phyloP scores from a whole-genome alignment of 2,113 vertebrate genomes.

The Scalopus aquaticus region DNA sequence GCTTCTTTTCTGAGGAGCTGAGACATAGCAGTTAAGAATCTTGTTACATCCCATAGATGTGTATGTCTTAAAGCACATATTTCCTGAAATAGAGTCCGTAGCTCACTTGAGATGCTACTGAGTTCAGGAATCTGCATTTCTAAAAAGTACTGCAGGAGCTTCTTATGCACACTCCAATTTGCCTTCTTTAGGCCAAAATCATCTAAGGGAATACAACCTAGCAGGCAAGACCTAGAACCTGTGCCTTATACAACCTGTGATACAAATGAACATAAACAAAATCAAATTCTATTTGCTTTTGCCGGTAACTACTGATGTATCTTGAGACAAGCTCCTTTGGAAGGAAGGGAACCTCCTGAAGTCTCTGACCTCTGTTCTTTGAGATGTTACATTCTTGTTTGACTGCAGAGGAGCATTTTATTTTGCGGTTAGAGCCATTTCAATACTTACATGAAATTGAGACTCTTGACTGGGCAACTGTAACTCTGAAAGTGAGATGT shows the following conservation, averaged over 20 bases:
- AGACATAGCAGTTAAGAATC: not conserved
- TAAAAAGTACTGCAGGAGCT: not conserved
- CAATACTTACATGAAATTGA: not conserved
- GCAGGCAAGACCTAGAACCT: not conserved
- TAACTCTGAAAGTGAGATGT: not conserved
- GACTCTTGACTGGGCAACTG: not conserved
- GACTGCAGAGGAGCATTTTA: not conserved
- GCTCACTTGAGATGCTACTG: not conserved
- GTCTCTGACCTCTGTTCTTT: not conserved
- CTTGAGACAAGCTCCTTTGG: not conserved
- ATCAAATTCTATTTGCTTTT: constrained; percentile 24
- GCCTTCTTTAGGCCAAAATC: constrained; percentile 7
- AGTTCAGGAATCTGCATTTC: not conserved
- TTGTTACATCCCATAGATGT: not conserved
- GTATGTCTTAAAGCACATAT: not conserved
- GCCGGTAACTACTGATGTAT: not conserved
- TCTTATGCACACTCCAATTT: not conserved
- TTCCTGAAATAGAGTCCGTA: not conserved
- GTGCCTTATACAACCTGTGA: not conserved
- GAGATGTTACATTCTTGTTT: not conserved
- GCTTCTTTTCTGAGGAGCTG: not conserved
- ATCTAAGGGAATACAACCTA: not conserved
- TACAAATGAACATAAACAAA: constrained; percentile 20
- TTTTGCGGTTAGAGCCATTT: not conserved
- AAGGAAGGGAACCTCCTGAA: not conserved